Evolutionary conservation across 92 coral and sea anemone genomes (phyloP).

Genomic region (Porites divaricata): DNA sequence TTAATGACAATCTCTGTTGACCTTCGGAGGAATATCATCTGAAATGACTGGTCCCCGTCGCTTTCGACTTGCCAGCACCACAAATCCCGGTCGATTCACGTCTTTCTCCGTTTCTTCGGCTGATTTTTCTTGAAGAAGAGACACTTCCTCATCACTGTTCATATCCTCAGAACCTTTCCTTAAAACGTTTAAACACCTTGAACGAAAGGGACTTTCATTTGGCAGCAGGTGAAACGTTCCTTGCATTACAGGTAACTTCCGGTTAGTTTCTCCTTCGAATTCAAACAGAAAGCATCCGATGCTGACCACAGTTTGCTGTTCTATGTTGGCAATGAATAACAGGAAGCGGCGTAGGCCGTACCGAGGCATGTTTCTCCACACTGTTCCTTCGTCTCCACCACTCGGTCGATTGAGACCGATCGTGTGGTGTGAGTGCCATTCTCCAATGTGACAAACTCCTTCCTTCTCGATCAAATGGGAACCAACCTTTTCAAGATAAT

Average conservation of each 20-base stretch:
- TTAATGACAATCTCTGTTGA: neutral
- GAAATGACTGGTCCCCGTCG: neutral
- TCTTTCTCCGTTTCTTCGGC: neutral
- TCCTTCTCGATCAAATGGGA: conserved; percentile 60
- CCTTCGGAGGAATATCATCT: neutral
- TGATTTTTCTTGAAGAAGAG: neutral
- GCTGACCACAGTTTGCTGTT: conserved; percentile 6
- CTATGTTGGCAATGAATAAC: conserved; percentile 85
- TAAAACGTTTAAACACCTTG: conserved; percentile 4
- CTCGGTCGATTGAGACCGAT: conserved; percentile 78
- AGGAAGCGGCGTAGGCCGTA: conserved; percentile 71
- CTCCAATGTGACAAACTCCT: conserved; percentile 92
- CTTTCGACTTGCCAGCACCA: neutral
- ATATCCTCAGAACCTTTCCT: conserved; percentile 9
- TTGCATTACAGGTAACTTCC: conserved; percentile 7
- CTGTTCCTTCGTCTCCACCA: conserved; percentile 87
- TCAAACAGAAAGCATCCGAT: conserved; percentile 47
- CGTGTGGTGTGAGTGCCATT: conserved; percentile 97
- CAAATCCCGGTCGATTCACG: neutral
- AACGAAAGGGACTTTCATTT: conserved; percentile 47
- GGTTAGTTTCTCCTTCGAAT: neutral
- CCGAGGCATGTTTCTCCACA: conserved; percentile 84
- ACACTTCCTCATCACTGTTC: neutral
- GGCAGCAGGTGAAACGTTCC: conserved; percentile 32
- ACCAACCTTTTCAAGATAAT: conserved; percentile 75